Evolutionary conservation across 2,113 vertebrate genomes (phyloP).

Genomic region (Mixornis gularis): DNA sequence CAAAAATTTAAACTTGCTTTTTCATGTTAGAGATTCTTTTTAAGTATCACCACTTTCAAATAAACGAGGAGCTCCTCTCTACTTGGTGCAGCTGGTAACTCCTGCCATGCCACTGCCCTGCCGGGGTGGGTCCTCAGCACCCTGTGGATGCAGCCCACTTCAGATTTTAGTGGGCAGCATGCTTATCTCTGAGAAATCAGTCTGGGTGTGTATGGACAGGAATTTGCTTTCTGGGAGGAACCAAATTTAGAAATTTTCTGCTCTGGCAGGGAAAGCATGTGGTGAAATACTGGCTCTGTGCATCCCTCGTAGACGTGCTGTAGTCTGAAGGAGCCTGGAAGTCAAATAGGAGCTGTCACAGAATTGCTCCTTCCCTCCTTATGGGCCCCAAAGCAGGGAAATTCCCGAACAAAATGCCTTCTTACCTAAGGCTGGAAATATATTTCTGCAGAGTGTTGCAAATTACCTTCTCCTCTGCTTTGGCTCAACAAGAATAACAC

Average conservation of each 20-base stretch:
- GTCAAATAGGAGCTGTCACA: neutral
- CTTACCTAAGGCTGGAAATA: neutral
- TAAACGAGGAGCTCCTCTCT: fast-evolving
- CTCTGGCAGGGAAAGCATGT: neutral
- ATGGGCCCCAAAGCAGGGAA: neutral
- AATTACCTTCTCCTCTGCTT: neutral
- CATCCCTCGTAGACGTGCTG: fast-evolving
- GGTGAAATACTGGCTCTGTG: neutral
- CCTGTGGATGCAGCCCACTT: neutral
- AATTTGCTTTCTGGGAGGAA: conserved; percentile 24
- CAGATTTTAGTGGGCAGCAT: neutral
- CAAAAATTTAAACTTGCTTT: neutral
- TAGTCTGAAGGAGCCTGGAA: neutral
- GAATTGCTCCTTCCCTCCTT: neutral
- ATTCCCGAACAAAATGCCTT: neutral
- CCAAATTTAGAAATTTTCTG: neutral
- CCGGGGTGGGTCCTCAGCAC: neutral
- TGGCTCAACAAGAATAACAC: neutral
- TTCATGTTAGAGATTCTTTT: neutral
- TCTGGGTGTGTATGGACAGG: conserved; percentile 4
- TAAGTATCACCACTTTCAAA: neutral
- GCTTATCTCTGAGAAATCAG: conserved; percentile 2
- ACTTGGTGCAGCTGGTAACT: fast-evolving
- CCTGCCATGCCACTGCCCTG: neutral
- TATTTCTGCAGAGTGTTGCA: neutral